Base-by-base conservation (phyloP, 2,113 vertebrate genomes). In the Poicephalus gulielmi region DNA sequence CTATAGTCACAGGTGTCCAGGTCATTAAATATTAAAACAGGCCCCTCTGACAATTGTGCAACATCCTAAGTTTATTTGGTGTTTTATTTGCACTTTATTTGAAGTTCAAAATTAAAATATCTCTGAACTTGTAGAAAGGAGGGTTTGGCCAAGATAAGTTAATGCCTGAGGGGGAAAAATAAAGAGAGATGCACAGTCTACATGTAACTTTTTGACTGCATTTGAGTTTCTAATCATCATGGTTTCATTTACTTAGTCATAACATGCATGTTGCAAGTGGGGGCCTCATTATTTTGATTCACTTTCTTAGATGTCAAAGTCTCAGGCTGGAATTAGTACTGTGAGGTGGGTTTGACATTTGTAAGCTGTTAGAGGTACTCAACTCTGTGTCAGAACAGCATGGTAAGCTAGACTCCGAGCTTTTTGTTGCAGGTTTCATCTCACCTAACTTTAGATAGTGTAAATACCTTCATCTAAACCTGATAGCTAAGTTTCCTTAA, bases 21-120 rank as follows among this genome's bases (percentile, higher is more conserved):
- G 83, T 37, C 89, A 97, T 96, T 86, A 96, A 95, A 93, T 96
- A 95, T 97, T 97, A 93, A 98, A 95, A 90, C 52, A 10, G 33
- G 20, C 41, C 74, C 90, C 87, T 50, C n/a, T 95, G 95, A 91
- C 94, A 93, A 94, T 91, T 88, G 77, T 76, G 62, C 33, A 90
- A 39, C 71, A 81, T 90, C 87, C 25, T 83, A 41, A 80, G 64
- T 96, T 95, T 94, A 60, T 92, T 94, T 88, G 77, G 86, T 69
- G 95, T 83, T 95, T 95, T 93, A 73, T 94, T 95, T 94, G 52
- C 71, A 88, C 74, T 93, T 64, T 71, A 94, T 96, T 97, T 94
- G 85, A 95, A 97, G 88, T 66, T 77, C 52, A 77, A 78, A 96
- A 90, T 93, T 88, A 95, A 95, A 96, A 95, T 69, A 52, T 67